phyloP scores from a whole-genome alignment of 2,113 vertebrate species.

The Ophiodon elongatus region DNA sequence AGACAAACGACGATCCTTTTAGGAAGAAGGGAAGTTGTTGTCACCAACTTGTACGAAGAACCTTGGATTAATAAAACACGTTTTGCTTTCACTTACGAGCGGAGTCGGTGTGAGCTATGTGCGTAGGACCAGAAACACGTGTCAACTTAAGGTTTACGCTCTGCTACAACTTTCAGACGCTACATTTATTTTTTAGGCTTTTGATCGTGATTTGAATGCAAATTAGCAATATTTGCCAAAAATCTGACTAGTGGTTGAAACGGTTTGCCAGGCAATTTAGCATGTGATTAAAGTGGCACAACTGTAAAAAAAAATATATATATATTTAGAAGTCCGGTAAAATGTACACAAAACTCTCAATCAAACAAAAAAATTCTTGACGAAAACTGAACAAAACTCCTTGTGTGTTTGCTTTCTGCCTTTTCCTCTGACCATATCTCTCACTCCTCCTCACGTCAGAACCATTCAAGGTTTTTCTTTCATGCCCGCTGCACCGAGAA shows the following conservation, averaged over 20 bases:
- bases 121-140: too few relatives aligned
- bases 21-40: too few relatives aligned
- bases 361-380: constrained; percentile 20
- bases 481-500: constrained; percentile 48
- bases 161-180: too few relatives aligned
- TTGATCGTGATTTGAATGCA: neutral
- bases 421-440: constrained; percentile 49
- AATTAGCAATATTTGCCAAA: neutral
- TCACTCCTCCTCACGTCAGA: constrained; percentile 54
- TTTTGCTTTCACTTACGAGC: too few relatives aligned
- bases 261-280: neutral
- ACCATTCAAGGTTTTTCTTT: constrained; percentile 63
- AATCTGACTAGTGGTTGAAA: neutral
- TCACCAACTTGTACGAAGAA: too few relatives aligned
- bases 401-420: constrained; percentile 46
- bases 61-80: too few relatives aligned
- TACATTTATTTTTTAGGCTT: neutral
- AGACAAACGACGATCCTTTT: too few relatives aligned
- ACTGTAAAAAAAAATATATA: neutral
- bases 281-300: neutral
- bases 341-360: neutral
- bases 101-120: too few relatives aligned
- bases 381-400: constrained; percentile 42
- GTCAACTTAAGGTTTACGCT: too few relatives aligned
- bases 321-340: too few relatives aligned